A percentile compares a stretch with the other conserved stretches of the same genome.
Conservation (phyloP, 2,797 vertebrate genomes). For the Enteromius thamalakanensis region DNA sequence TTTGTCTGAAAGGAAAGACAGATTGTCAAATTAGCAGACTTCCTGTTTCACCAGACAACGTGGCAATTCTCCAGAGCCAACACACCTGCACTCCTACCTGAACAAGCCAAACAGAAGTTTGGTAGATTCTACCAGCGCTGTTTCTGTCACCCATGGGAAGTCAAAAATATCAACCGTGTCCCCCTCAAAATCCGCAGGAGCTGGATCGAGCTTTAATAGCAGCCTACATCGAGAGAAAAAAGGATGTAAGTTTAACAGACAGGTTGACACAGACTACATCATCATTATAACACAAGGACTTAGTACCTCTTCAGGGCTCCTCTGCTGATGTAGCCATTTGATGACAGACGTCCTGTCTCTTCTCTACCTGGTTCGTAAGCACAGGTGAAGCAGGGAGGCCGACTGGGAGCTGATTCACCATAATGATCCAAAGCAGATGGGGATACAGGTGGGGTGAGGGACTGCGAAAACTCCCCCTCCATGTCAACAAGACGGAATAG, state of each 20-base stretch:
- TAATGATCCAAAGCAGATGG: conserved; percentile 80
- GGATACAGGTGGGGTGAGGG: conserved; percentile 79
- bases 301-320: conserved; percentile 89
- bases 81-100: conserved; percentile 76
- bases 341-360: conserved; percentile 75
- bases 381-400: conserved; percentile 85
- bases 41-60: conserved; percentile 41
- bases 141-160: conserved; percentile 93
- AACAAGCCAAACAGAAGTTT: conserved; percentile 90
- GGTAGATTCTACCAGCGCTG: conserved; percentile 87
- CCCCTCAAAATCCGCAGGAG: conserved; percentile 86
- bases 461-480: conserved; percentile 80
- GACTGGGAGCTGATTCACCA: conserved; percentile 71
- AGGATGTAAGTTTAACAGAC: not conserved
- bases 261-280: not conserved
- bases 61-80: conserved; percentile 48
- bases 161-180: conserved; percentile 91
- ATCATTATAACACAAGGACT: not conserved
- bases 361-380: conserved; percentile 73
- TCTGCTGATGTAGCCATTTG: conserved; percentile 83
- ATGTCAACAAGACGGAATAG: conserved; percentile 66
- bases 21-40: conserved; percentile 54
- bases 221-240: conserved; percentile 67
- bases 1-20: conserved; percentile 82
- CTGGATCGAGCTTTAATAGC: conserved; percentile 89